Evolutionary conservation across 2,888 invertebrate species (phyloP).

Genomic region (Pediacus dermestoides): DNA sequence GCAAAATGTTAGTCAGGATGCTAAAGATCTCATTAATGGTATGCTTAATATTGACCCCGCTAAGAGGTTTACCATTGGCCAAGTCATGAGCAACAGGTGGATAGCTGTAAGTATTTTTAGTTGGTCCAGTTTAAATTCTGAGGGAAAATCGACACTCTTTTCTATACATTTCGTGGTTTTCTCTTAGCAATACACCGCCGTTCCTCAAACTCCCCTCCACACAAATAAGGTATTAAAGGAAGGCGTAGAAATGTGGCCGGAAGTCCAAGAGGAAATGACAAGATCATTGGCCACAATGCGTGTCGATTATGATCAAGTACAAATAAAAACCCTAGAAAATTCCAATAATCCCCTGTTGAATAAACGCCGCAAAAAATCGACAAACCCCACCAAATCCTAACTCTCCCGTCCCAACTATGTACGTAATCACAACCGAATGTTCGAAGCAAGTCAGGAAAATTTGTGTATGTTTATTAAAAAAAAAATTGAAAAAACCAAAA

Average conservation of each 20-base stretch:
- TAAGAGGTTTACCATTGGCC: slow-evolving; percentile 82
- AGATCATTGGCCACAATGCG: slow-evolving; percentile 96
- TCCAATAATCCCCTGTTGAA: slow-evolving; percentile 90
- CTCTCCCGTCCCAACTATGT: no score
- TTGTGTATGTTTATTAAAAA: no score
- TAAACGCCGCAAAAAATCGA: slow-evolving; percentile 65
- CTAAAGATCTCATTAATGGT: slow-evolving; percentile 91
- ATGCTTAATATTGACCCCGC: slow-evolving; percentile 94
- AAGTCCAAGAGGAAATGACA: slow-evolving; percentile 99
- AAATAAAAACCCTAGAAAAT: slow-evolving; percentile 88
- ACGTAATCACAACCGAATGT: no score
- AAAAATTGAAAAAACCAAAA: no score
- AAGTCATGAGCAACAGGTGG: slow-evolving; percentile 87
- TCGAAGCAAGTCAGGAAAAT: no score
- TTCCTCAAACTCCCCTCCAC: slow-evolving; percentile 93
- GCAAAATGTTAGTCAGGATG: slow-evolving; percentile 90
- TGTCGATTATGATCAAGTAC: slow-evolving; percentile 94
- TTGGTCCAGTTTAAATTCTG: slow-evolving; percentile 19
- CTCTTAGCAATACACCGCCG: slow-evolving; percentile 65
- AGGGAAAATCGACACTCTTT: background rate
- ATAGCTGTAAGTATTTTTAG: slow-evolving; percentile 63
- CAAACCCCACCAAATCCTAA: slow-evolving; percentile 11
- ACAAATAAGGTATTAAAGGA: slow-evolving; percentile 87
- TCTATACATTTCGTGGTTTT: slow-evolving; percentile 7
- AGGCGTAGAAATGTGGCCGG: slow-evolving; percentile 91